Conservation (phyloP, 37 sponge, comb jelly and placozoan genomes). For the Beroe forskalii region DNA sequence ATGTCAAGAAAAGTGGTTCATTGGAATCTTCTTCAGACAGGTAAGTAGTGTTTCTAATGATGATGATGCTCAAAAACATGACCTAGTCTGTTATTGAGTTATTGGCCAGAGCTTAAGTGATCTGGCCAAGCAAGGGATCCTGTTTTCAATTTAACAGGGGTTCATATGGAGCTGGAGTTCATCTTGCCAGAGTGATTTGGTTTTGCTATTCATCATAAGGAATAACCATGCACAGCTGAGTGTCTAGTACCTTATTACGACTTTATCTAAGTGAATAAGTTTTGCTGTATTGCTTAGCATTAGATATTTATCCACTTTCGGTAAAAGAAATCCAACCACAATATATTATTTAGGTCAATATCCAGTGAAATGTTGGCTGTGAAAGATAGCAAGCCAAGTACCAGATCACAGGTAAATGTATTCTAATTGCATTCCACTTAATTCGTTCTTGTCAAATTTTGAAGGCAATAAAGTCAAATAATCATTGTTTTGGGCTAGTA, state of each 20-base stretch:
- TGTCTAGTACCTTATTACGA: background rate
- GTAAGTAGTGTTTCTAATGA: constrained; percentile 22
- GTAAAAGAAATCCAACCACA: background rate
- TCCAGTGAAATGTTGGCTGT: background rate
- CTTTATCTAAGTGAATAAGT: background rate
- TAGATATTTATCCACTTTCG: background rate
- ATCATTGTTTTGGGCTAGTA: too few relatives aligned
- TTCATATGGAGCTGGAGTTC: too few relatives aligned
- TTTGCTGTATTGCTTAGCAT: background rate
- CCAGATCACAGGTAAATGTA: background rate
- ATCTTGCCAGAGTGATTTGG: too few relatives aligned
- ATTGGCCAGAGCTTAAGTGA: background rate
- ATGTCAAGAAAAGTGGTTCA: constrained; percentile 53
- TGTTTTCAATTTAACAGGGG: too few relatives aligned
- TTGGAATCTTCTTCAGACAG: constrained; percentile 34
- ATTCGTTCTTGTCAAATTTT: too few relatives aligned
- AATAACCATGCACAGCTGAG: too few relatives aligned
- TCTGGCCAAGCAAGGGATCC: too few relatives aligned
- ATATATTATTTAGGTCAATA: background rate
- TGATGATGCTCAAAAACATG: background rate
- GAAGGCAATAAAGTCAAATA: too few relatives aligned
- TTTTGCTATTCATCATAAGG: too few relatives aligned
- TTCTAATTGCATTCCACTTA: too few relatives aligned
- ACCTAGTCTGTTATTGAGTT: too few relatives aligned
- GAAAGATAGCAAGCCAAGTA: background rate